These are phyloP conservation scores for Minunthozetes semirufus DNA, from an alignment of 2,888 invertebrate species.

Conservation along the genomic window DNA sequence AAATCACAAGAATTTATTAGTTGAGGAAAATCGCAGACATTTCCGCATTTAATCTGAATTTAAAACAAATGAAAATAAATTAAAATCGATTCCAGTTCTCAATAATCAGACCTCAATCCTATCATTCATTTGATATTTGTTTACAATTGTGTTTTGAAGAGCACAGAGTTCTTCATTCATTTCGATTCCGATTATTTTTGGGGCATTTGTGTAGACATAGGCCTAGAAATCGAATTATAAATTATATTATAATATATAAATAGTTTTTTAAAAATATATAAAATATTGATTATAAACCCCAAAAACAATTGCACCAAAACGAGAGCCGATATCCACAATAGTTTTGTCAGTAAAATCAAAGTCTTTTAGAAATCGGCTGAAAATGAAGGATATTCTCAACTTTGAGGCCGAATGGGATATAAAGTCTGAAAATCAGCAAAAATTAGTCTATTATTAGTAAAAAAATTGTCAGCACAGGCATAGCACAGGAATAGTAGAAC, in stretches of 20 bases:
- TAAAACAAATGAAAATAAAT: constrained; percentile 1
- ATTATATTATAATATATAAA: constrained; percentile 18
- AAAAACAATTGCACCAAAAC: constrained; percentile 63
- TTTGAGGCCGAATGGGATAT: constrained; percentile 63
- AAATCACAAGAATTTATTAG: constrained; percentile 56
- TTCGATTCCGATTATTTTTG: constrained; percentile 61
- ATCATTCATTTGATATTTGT: constrained; percentile 50
- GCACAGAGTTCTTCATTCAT: constrained; percentile 61
- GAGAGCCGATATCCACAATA: constrained; percentile 63
- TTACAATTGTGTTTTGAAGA: constrained; percentile 57
- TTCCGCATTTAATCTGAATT: constrained; percentile 54
- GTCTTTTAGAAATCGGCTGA: constrained; percentile 57
- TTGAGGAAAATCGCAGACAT: constrained; percentile 56
- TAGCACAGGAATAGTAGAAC: no score
- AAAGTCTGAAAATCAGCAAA: constrained; percentile 48
- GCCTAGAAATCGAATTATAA: constrained; percentile 52
- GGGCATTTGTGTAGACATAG: constrained; percentile 56
- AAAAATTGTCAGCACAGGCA: no score
- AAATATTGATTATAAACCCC: constrained; percentile 52
- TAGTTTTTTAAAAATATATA: no score
- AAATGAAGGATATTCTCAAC: constrained; percentile 57
- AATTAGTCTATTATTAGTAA: no score
- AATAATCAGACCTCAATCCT: constrained; percentile 45
- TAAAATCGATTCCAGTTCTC: background rate
- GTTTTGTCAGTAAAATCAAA: constrained; percentile 55